phyloP scores from a whole-genome alignment of 2,888 invertebrate genomes.

The Panorpa germanica region DNA sequence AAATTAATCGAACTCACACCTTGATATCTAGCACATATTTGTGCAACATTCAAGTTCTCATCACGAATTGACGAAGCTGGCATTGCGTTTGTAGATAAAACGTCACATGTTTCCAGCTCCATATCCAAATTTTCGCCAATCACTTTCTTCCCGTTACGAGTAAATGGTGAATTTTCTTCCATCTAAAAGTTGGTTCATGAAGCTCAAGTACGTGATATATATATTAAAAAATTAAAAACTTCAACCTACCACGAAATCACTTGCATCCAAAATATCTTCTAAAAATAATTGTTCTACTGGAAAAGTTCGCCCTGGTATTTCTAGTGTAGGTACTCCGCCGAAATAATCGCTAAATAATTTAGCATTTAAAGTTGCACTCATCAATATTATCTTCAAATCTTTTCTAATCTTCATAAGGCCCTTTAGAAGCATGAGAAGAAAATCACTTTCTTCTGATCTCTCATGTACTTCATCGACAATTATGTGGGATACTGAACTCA shows the following conservation, averaged over 20 bases:
- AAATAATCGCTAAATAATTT: slow-evolving; percentile 74
- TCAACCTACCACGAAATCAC: slow-evolving; percentile 31
- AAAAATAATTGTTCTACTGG: slow-evolving; percentile 66
- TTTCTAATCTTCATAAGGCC: slow-evolving; percentile 50
- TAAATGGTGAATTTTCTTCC: slow-evolving; percentile 33
- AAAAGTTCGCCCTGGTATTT: slow-evolving; percentile 69
- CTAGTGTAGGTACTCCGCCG: slow-evolving; percentile 52
- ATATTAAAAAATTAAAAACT: neutral
- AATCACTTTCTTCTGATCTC: slow-evolving; percentile 78
- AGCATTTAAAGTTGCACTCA: slow-evolving; percentile 87
- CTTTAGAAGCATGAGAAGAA: slow-evolving; percentile 64
- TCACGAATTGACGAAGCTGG: slow-evolving; percentile 45
- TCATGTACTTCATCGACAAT: slow-evolving; percentile 90
- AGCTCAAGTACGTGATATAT: neutral
- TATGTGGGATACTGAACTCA: slow-evolving; percentile 63
- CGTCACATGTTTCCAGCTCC: slow-evolving; percentile 43
- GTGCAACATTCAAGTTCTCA: slow-evolving; percentile 47
- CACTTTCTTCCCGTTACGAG: slow-evolving; percentile 44
- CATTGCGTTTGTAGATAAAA: slow-evolving; percentile 29
- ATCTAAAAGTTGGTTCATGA: slow-evolving; percentile 23
- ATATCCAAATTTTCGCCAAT: slow-evolving; percentile 35
- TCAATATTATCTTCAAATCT: slow-evolving; percentile 67
- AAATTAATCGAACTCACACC: slow-evolving; percentile 18
- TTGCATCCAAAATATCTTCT: slow-evolving; percentile 58
- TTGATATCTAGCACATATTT: slow-evolving; percentile 45